A percentile compares a stretch with the other conserved stretches of the same genome.
These are phyloP conservation scores for Macropus fuliginosus DNA, from an alignment of 2,797 vertebrate genomes.

Conservation along the genomic window DNA sequence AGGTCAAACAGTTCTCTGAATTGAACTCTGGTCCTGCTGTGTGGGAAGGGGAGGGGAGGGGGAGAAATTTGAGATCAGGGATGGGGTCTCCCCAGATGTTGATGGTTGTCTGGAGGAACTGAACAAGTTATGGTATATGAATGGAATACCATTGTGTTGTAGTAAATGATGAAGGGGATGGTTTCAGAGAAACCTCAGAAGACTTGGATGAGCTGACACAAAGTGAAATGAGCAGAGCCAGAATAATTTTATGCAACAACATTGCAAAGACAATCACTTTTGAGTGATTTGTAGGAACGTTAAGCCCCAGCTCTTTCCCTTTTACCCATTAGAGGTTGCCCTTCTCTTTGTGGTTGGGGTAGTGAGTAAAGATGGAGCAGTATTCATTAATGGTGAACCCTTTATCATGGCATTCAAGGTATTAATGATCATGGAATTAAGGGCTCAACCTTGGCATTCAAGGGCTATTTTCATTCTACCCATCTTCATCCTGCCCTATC, in stretches of 20 bases:
- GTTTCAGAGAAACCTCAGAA: too few relatives aligned
- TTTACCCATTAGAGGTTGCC: background rate
- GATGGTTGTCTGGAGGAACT: background rate
- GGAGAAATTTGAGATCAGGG: background rate
- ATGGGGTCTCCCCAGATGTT: background rate
- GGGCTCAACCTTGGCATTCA: background rate
- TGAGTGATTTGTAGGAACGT: background rate
- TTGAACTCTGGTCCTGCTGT: background rate
- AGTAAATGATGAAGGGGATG: too few relatives aligned
- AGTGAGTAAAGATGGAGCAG: background rate
- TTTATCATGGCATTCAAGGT: background rate
- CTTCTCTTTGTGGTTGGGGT: background rate
- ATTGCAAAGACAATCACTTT: too few relatives aligned
- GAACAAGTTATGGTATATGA: too few relatives aligned
- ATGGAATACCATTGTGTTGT: too few relatives aligned
- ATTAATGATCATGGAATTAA: background rate
- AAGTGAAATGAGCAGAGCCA: too few relatives aligned
- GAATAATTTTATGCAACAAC: too few relatives aligned
- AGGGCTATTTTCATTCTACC: background rate
- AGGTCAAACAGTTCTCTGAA: background rate
- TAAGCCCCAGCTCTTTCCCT: background rate
- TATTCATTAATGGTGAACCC: background rate
- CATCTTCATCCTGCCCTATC: background rate
- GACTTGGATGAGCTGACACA: too few relatives aligned
- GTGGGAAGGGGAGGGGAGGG: background rate